phyloP scores from a whole-genome alignment of 1,140 invertebrate species.

The Ceratosolen fusciceps region DNA sequence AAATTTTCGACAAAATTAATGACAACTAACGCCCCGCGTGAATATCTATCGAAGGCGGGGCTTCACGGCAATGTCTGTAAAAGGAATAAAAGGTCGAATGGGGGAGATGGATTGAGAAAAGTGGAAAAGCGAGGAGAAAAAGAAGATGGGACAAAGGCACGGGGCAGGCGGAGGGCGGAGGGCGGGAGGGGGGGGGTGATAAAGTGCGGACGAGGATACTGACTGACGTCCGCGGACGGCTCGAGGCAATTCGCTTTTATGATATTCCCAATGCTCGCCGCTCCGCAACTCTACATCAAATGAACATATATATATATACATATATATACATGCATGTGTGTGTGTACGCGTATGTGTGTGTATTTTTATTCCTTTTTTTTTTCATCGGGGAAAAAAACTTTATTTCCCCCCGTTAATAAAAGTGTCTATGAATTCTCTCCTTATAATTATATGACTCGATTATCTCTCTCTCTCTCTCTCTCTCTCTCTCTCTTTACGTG shows the following conservation, averaged over 20 bases:
- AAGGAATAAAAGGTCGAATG: slow-evolving; percentile 12
- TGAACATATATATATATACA: too few relatives aligned
- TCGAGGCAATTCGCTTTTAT: slow-evolving; percentile 37
- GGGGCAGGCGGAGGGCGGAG: too few relatives aligned
- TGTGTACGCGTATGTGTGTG: too few relatives aligned
- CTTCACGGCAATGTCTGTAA: neutral
- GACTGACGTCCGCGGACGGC: slow-evolving; percentile 7
- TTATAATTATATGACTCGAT: too few relatives aligned
- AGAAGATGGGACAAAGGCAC: too few relatives aligned
- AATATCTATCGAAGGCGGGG: neutral
- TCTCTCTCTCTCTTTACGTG: too few relatives aligned
- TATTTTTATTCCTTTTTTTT: slow-evolving; percentile 22
- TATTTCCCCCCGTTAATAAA: slow-evolving; percentile 26
- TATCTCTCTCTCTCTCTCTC: too few relatives aligned
- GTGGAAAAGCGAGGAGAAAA: slow-evolving; percentile 14
- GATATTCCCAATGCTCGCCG: slow-evolving; percentile 23
- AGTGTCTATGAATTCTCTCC: neutral
- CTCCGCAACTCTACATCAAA: neutral
- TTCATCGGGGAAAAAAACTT: neutral
- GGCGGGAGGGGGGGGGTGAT: slow-evolving; percentile 36
- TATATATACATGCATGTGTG: too few relatives aligned
- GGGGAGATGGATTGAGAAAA: slow-evolving; percentile 28
- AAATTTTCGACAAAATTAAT: neutral
- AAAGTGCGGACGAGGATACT: slow-evolving; percentile 30
- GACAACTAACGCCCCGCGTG: too few relatives aligned